Evolutionary conservation across 2,888 invertebrate species (phyloP), one percentile per base, ranked within the genome.

Genomic region (Pyrrhia umbra): DNA sequence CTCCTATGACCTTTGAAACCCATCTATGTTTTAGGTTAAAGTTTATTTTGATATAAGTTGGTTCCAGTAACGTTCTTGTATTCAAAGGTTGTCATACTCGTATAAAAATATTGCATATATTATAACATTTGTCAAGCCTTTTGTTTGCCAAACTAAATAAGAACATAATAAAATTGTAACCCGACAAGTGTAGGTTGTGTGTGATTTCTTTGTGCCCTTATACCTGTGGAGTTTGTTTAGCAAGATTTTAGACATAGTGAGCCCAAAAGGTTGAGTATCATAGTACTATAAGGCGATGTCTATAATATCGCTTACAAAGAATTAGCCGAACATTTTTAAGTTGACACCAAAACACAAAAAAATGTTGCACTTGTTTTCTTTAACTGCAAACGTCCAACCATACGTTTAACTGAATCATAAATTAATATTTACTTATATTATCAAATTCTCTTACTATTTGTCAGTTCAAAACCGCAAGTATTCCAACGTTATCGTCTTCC

Each of bases 51-150:
- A 4, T 34, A 9, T 34, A n/a, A n/a, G n/a, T 13, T 34, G 13
- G 13, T n/a, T n/a, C n/a, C n/a, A 23, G 30, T 9, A 2, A n/a
- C 10, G 8, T 27, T 30, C 2, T 49, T 40, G 21, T 60, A 42
- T 39, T 43, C 47, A 52, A 25, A 58, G 8, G 46, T 9, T 39
- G 18, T 30, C 23, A n/a, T n/a, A n/a, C n/a, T n/a, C n/a, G n/a
- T n/a, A n/a, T 23, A 43, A 39, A 42, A 68, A 23, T 23, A 54
- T 20, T 21, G 23, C n/a, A 25, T 23, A 40, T n/a, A 40, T 27
- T 8, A 2, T 27, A 54, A 27, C 15, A 57, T 59, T 63, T 42
- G 57, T 55, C 57, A 71, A 63, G 58, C 51, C 50, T 30, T 47
- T 50, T 45, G 39, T 43, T 23, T 15, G 23, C 18, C 27, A 61